Base-by-base conservation (phyloP, 2,797 vertebrate genomes). In the Muscicapa comitata region DNA sequence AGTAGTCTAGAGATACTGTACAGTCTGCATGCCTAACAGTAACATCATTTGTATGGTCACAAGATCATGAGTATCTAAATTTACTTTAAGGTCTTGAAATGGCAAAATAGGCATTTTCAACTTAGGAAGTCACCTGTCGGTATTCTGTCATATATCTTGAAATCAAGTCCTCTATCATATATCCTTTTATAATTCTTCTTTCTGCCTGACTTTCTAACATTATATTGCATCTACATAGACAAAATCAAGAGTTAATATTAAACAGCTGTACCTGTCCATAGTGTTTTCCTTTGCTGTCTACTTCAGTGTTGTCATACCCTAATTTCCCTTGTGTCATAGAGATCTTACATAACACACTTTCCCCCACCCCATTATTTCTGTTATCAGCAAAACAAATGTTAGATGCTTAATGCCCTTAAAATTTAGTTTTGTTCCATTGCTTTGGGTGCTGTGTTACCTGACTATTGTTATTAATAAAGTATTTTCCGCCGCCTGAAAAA, bases 321-420 rank as follows among this genome's bases (percentile, higher is more conserved):
- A 17, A 62, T 62, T 79, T 54, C 13, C 24, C 47, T 73, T 57
- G 23, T 61, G 12, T 50, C n/a, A 28, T 54, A 66, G 62, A 75
- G 42, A 25, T 55, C 11, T 70, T 72, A n/a, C 0, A 1, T 59
- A 43, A n/a, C 18, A 2, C 62, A 20, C 6, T 48, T 75, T 4
- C 4, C 11, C 9, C 9, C 3, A 0, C 16, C 7, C 5, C 3
- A 0, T 43, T 63, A 7, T 65, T 84, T 42, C 24, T 47, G 2
- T 55, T 71, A 55, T 16, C 28, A 58, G 13, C 21, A 65, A 82
- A 88, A 80, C 17, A 83, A 51, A 61, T 2, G 1, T 51, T 71
- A 77, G 31, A 4, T 89, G 40, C 5, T 74, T 67, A 19, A 19
- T 29, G 10, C 24, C 24, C 29, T 82, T 73, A 59, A 70, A 73